Evolutionary conservation across 2,888 invertebrate species (phyloP).

Genomic region (Melinopterus prodromus): DNA sequence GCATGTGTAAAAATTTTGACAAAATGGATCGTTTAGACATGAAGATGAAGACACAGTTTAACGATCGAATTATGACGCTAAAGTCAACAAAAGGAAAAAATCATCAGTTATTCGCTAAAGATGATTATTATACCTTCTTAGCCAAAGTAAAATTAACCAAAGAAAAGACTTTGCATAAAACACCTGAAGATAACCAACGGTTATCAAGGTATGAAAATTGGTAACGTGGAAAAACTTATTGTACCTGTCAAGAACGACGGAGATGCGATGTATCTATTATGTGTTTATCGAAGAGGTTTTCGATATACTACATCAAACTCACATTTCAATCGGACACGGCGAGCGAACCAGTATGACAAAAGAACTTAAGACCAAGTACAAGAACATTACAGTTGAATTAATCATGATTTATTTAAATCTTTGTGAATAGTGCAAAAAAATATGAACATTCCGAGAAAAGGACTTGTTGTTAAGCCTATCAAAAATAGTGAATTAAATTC

Average conservation of each 20-base stretch:
- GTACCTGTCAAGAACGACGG: constrained; percentile 11
- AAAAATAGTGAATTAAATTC: constrained; percentile 27
- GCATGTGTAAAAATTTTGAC: no score
- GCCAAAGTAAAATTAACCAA: no score
- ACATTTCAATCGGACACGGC: constrained; percentile 36
- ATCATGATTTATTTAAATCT: constrained; percentile 32
- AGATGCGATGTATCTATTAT: constrained; percentile 14
- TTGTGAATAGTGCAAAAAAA: constrained; percentile 34
- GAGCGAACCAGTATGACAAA: constrained; percentile 33
- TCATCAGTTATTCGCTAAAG: no score
- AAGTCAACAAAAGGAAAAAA: no score
- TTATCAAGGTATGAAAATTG: no score
- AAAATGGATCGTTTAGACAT: no score
- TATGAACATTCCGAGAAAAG: constrained; percentile 22
- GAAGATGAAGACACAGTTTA: no score
- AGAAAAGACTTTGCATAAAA: no score
- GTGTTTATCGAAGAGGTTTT: constrained; percentile 33
- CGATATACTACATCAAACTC: constrained; percentile 37
- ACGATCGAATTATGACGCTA: no score
- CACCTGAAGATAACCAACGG: no score
- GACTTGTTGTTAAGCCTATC: constrained; percentile 23
- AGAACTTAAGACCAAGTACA: constrained; percentile 33
- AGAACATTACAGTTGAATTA: constrained; percentile 36
- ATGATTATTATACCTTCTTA: no score
- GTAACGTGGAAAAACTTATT: no score